A percentile compares a stretch with the other conserved stretches of the same genome.
Evolutionary conservation across 2,113 vertebrate species (phyloP).

Genomic region (Cathartes aura): DNA sequence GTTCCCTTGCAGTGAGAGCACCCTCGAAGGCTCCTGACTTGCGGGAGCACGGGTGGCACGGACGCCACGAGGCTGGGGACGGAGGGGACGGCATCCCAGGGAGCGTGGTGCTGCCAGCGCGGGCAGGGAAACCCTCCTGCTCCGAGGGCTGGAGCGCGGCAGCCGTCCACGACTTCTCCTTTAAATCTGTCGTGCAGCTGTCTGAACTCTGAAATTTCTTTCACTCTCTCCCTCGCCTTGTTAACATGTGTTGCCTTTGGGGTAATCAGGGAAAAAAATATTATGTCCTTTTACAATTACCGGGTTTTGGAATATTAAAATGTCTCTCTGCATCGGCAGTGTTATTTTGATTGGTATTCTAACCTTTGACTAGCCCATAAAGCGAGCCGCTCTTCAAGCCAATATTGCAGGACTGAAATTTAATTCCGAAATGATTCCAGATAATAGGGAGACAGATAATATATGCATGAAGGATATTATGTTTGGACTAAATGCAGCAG

Average conservation of each 20-base stretch:
- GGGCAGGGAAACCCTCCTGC: background rate
- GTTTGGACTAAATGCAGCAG: conserved; percentile 91
- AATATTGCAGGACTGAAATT: conserved; percentile 94
- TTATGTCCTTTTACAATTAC: conserved; percentile 99
- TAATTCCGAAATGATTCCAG: conserved; percentile 98
- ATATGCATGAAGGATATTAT: conserved; percentile 99
- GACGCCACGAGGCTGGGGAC: background rate
- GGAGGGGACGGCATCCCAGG: accelerated
- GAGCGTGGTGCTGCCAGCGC: accelerated
- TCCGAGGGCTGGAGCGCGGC: background rate
- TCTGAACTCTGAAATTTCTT: conserved; percentile 83
- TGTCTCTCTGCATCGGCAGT: conserved; percentile 94
- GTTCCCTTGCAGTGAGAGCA: background rate
- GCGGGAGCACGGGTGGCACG: accelerated
- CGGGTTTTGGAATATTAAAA: conserved; percentile 99
- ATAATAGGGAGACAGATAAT: conserved; percentile 99
- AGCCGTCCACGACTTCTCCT: conserved; percentile 70
- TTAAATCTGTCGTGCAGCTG: conserved; percentile 84
- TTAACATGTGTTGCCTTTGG: conserved; percentile 89
- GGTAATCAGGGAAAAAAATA: conserved; percentile 92
- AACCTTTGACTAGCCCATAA: conserved; percentile 98
- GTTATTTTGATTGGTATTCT: conserved; percentile 99
- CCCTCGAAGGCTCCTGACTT: background rate
- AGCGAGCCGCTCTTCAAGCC: conserved; percentile 88
- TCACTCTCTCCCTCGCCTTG: conserved; percentile 84